phyloP scores from a whole-genome alignment of 2,888 invertebrate species.

The Colostygia pectinataria region DNA sequence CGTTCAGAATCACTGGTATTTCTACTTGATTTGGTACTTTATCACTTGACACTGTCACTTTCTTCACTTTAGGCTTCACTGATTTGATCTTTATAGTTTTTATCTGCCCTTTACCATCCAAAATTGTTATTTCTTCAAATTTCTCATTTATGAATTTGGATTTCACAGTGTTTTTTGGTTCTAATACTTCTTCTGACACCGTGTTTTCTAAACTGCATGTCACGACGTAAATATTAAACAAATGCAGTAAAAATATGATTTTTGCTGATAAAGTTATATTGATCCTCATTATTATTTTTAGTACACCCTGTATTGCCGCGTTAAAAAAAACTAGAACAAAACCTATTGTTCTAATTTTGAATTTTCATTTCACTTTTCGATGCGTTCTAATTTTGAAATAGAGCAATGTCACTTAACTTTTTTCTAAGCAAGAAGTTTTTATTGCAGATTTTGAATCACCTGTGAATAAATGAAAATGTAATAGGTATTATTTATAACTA shows the following conservation, averaged over 20 bases:
- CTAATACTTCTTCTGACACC: constrained; percentile 43
- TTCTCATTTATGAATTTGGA: constrained; percentile 36
- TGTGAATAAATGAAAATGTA: background rate
- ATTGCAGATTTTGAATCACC: background rate
- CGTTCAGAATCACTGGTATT: constrained; percentile 27
- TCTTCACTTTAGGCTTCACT: constrained; percentile 43
- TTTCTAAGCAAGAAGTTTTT: background rate
- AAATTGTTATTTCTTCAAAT: constrained; percentile 68
- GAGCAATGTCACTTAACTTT: too few species aligned
- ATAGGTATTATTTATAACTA: too few species aligned
- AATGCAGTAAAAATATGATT: constrained; percentile 43
- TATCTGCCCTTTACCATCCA: constrained; percentile 61
- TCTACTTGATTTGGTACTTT: constrained; percentile 29
- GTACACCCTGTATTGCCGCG: constrained; percentile 3
- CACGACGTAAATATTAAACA: constrained; percentile 34
- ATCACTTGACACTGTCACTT: constrained; percentile 21
- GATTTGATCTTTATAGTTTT: constrained; percentile 68
- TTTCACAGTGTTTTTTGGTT: constrained; percentile 10
- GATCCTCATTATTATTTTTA: constrained; percentile 20
- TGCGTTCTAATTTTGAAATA: background rate
- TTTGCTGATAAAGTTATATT: constrained; percentile 32
- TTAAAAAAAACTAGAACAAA: background rate
- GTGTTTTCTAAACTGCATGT: constrained; percentile 40
- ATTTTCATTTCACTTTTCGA: background rate
- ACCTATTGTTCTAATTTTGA: constrained; percentile 7